Base-by-base conservation (phyloP, 2,888 invertebrate species). In the Eurois occulta region DNA sequence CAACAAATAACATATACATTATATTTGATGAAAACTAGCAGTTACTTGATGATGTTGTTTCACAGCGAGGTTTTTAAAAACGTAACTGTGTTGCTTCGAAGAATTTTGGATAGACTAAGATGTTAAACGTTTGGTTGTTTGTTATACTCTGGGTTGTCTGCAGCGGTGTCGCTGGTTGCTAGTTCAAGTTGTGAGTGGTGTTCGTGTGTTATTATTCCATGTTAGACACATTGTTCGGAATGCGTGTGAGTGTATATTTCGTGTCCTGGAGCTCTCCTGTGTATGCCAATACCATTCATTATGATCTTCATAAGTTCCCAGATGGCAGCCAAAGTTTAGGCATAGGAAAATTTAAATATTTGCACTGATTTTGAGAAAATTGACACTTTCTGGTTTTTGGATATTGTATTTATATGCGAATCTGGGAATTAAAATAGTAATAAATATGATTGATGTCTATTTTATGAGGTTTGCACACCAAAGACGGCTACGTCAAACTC, bases 231-330 rank as follows among this genome's bases (percentile, higher is more conserved):
- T 83, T 76, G 80, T 74, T 76, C 72, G 60, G 75, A 80, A 80
- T 81, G 86, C 80, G 73, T 80, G 75, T 83, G 85, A 72, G 79
- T 76, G 62, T 81, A 81, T 58, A 65, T 74, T 78, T 83, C 78
- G 80, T 86, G 72, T 64, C 76, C 87, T 91, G 90, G 88, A 87
- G 84, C 89, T 91, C 91, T 91, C 88, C 89, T 89, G 91, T 88
- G 87, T 80, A 48, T 78, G 78, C 76, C 83, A 70, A 78, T 74
- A 77, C 74, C 67, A 52, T 62, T 65, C 43, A 73, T 48, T 38
- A 46, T 77, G 52, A 48, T 74, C 43, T 78, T 81, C 78, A 67
- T 79, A 79, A 72, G 77, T 83, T 88, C 83, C 88, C 76, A 32
- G 72, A 64, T 79, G 75, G 58, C 76, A 66, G 86, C 74, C 83